Percentiles rank a stretch among this genome's conserved stretches.
phyloP scores from a whole-genome alignment of 1,140 invertebrate species.

The Capitella teleta region DNA sequence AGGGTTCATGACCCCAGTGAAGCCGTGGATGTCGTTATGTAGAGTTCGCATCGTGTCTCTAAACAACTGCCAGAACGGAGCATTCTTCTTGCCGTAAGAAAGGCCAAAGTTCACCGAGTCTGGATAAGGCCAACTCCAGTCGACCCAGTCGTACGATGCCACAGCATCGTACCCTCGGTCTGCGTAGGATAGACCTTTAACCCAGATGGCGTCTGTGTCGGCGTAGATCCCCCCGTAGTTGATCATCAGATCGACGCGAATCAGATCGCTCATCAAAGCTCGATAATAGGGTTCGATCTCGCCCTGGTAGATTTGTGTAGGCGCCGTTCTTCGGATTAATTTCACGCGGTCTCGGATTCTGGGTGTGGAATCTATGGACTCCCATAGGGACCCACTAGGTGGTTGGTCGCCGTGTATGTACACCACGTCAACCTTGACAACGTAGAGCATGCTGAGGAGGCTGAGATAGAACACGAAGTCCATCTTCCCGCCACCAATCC shows the following conservation, averaged over 20 bases:
- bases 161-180: slow-evolving; percentile 15
- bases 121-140: slow-evolving; percentile 13
- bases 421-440: slow-evolving; percentile 11
- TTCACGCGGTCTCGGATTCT: neutral
- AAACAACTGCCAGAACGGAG: slow-evolving; percentile 13
- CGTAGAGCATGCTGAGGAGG: slow-evolving; percentile 11
- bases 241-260: slow-evolving; percentile 13
- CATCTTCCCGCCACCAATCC: slow-evolving; percentile 12
- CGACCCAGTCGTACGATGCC: slow-evolving; percentile 13
- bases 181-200: slow-evolving; percentile 9
- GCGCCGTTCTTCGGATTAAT: neutral
- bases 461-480: slow-evolving; percentile 14
- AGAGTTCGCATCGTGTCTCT: slow-evolving; percentile 10
- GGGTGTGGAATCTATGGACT: neutral
- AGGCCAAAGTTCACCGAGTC: slow-evolving; percentile 13
- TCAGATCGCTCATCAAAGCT: slow-evolving; percentile 14
- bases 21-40: slow-evolving; percentile 11
- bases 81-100: slow-evolving; percentile 13
- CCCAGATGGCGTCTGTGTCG: slow-evolving; percentile 14
- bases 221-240: slow-evolving; percentile 14
- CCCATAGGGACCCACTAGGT: slow-evolving; percentile 2
- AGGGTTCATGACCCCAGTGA: slow-evolving; percentile 12
- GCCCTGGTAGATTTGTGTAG: slow-evolving; percentile 7
- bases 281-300: slow-evolving; percentile 5
- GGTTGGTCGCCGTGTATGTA: slow-evolving; percentile 12